A percentile compares a stretch with the other conserved stretches of the same genome.
Evolutionary conservation across 1,140 invertebrate species (phyloP).

Genomic region (Eupristina koningsbergeri): DNA sequence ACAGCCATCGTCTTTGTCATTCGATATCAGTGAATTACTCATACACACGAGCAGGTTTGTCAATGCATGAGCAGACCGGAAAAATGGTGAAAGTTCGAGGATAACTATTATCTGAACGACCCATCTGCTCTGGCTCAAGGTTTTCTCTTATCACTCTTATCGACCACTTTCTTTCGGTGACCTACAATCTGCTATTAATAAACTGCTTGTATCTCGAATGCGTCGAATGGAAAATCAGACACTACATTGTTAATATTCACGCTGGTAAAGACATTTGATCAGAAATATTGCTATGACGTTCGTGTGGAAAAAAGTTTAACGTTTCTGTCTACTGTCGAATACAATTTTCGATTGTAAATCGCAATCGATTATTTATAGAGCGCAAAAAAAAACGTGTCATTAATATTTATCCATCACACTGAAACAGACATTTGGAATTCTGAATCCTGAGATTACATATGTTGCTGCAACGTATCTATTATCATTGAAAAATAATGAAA

Average conservation of each 20-base stretch:
- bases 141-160: not conserved
- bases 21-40: not conserved
- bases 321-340: too few relatives aligned
- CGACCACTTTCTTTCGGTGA: slow-evolving; percentile 15
- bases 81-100: not conserved
- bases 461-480: too few relatives aligned
- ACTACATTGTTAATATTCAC: not conserved
- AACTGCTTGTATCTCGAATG: not conserved
- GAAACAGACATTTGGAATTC: too few relatives aligned
- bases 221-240: not conserved
- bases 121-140: not conserved
- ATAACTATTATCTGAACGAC: not conserved
- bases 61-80: not conserved
- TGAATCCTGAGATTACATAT: too few relatives aligned
- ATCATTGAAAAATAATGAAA: too few relatives aligned
- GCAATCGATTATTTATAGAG: too few relatives aligned
- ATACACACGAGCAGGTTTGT: too few relatives aligned
- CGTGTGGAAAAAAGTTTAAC: too few relatives aligned
- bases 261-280: not conserved
- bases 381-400: too few relatives aligned
- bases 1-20: slow-evolving; percentile 11
- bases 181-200: slow-evolving; percentile 1
- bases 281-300: too few relatives aligned
- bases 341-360: too few relatives aligned
- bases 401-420: too few relatives aligned